These are phyloP conservation scores for Caenorhabditis angaria DNA, from an alignment of 2,888 invertebrate species.

Conservation along the genomic window DNA sequence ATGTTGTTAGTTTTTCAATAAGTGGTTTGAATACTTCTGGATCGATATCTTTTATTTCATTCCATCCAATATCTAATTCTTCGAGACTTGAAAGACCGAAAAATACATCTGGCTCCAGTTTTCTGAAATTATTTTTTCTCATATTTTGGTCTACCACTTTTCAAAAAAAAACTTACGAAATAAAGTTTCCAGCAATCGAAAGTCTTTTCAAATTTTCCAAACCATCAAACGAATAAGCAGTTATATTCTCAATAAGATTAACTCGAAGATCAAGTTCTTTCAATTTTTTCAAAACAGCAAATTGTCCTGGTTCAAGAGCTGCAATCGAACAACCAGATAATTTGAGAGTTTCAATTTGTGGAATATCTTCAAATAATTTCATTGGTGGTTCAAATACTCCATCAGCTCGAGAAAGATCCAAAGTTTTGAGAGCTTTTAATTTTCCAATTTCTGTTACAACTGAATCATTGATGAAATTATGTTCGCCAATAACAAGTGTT, in stretches of 20 bases:
- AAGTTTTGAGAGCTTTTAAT: conserved; percentile 79
- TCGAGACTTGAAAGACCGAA: conserved; percentile 85
- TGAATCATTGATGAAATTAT: conserved; percentile 84
- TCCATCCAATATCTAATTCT: conserved; percentile 84
- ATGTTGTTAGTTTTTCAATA: conserved; percentile 37
- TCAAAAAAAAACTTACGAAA: conserved; percentile 37
- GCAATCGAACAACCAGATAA: conserved; percentile 73
- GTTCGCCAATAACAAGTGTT: conserved; percentile 80
- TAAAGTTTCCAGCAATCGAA: conserved; percentile 78
- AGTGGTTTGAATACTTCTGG: conserved; percentile 53
- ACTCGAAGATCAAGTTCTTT: conserved; percentile 81
- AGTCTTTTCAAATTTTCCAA: conserved; percentile 85
- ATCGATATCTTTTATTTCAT: conserved; percentile 61
- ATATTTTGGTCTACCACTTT: conserved; percentile 2
- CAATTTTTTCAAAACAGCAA: conserved; percentile 86
- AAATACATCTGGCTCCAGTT: conserved; percentile 83
- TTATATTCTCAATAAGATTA: conserved; percentile 83
- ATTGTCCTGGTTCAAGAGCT: conserved; percentile 81
- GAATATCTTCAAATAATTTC: conserved; percentile 45
- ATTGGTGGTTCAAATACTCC: conserved; percentile 59
- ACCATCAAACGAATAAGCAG: conserved; percentile 85
- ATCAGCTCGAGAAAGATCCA: conserved; percentile 67
- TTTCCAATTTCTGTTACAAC: conserved; percentile 86
- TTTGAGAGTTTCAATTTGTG: conserved; percentile 74
- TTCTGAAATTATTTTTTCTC: conserved; percentile 22